A percentile compares a stretch with the other conserved stretches of the same genome.
phyloP scores from a whole-genome alignment of 2,797 vertebrate species.

The Bovichtus diacanthus region DNA sequence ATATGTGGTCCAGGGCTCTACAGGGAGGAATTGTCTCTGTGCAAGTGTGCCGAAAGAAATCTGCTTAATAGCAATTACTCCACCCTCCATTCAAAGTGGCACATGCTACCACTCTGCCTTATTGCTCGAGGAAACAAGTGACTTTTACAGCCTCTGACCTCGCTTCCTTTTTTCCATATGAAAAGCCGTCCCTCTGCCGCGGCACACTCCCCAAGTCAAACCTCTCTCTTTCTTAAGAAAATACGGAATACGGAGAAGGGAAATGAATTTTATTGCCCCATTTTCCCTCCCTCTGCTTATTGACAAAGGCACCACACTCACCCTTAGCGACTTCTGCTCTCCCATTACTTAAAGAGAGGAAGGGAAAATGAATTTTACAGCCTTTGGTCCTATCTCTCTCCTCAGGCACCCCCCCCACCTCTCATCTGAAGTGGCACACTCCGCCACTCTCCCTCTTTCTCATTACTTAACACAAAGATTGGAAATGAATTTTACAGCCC shows the following conservation, averaged over 20 bases:
- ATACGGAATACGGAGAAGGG: conserved; percentile 63
- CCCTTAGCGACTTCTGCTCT: conserved; percentile 49
- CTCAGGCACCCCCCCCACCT: conserved; percentile 24
- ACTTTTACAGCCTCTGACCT: conserved; percentile 78
- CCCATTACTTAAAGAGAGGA: conserved; percentile 70
- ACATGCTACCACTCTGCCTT: conserved; percentile 72
- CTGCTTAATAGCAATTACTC: conserved; percentile 78
- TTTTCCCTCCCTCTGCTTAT: conserved; percentile 67
- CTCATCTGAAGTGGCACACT: conserved; percentile 56
- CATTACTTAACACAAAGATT: conserved; percentile 81
- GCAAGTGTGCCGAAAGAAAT: conserved; percentile 58
- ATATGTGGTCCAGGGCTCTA: conserved; percentile 74
- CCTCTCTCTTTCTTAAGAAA: conserved; percentile 54
- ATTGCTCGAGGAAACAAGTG: conserved; percentile 66
- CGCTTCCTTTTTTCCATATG: conserved; percentile 71
- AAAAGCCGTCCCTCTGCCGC: conserved; percentile 69
- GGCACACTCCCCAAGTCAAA: conserved; percentile 63
- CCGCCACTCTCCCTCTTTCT: conserved; percentile 58
- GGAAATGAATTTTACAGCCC: conserved; percentile 76
- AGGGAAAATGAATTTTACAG: conserved; percentile 73
- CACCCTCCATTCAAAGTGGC: conserved; percentile 77
- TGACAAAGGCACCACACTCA: conserved; percentile 57
- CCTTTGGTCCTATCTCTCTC: conserved; percentile 58
- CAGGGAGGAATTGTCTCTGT: conserved; percentile 23
- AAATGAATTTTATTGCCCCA: conserved; percentile 75